A percentile compares a stretch with the other conserved stretches of the same genome.
Evolutionary conservation across 2,888 invertebrate genomes (phyloP).

Genomic region (Pristionchus fissidentatus): DNA sequence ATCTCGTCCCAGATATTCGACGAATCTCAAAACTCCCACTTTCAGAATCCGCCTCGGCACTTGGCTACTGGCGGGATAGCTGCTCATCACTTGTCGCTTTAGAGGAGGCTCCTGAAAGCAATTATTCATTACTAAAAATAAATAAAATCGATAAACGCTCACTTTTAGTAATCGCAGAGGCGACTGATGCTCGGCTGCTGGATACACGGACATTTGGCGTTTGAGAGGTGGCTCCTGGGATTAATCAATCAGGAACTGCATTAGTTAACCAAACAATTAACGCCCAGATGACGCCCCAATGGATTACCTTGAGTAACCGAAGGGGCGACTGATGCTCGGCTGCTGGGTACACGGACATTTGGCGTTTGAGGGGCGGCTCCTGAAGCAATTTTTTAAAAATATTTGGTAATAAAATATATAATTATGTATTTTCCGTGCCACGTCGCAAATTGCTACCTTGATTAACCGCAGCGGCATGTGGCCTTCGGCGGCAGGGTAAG

Average conservation of each 20-base stretch:
- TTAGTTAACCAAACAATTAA: neutral
- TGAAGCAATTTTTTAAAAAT: neutral
- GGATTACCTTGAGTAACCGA: neutral
- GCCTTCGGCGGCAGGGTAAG: neutral
- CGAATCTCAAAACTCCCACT: neutral
- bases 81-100: neutral
- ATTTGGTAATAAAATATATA: neutral
- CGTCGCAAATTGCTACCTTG: neutral
- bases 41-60: no score
- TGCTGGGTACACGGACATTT: neutral
- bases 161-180: constrained; percentile 10
- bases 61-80: no score
- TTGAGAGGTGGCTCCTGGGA: constrained; percentile 30
- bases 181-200: neutral
- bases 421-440: neutral
- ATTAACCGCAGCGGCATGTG: neutral
- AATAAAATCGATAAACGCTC: no score
- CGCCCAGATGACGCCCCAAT: no score
- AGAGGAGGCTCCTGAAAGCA: neutral
- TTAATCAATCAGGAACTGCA: neutral
- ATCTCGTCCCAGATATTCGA: neutral
- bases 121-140: neutral
- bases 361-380: constrained; percentile 18
- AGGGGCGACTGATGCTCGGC: neutral
- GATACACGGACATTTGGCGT: neutral